These are phyloP conservation scores for Bursaphelenchus okinawaensis DNA, from an alignment of 2,888 invertebrate species.

Conservation along the genomic window DNA sequence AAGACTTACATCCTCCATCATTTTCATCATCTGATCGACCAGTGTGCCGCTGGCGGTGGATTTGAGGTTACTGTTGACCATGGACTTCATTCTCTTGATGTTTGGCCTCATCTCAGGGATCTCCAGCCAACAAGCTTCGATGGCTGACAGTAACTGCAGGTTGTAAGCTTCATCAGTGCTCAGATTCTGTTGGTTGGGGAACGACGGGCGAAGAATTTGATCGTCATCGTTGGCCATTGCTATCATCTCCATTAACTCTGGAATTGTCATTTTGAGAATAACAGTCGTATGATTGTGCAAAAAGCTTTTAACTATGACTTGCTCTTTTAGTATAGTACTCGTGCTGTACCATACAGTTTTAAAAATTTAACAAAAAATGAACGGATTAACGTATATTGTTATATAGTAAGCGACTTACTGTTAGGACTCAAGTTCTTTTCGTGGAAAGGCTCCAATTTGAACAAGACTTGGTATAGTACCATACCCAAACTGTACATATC, in stretches of 20 bases:
- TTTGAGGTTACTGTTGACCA: slow-evolving; percentile 48
- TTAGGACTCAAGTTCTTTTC: slow-evolving; percentile 39
- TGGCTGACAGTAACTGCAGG: slow-evolving; percentile 45
- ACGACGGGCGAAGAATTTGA: slow-evolving; percentile 44
- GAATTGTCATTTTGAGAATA: background rate
- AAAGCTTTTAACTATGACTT: too few species aligned
- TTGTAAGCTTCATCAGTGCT: slow-evolving; percentile 40
- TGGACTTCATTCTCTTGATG: slow-evolving; percentile 46
- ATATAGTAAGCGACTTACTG: slow-evolving; percentile 25
- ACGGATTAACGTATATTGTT: background rate
- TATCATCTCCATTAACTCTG: slow-evolving; percentile 49
- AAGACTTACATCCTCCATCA: slow-evolving; percentile 43
- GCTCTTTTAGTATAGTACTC: too few species aligned
- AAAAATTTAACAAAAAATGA: too few species aligned
- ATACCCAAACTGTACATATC: slow-evolving; percentile 51
- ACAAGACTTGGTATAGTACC: slow-evolving; percentile 51
- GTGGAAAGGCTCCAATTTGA: slow-evolving; percentile 48
- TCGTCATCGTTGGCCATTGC: slow-evolving; percentile 50
- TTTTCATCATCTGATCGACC: slow-evolving; percentile 55
- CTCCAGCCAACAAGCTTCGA: slow-evolving; percentile 54
- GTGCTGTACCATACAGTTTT: too few species aligned
- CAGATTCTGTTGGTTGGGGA: slow-evolving; percentile 31
- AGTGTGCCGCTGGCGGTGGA: slow-evolving; percentile 47
- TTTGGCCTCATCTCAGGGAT: slow-evolving; percentile 46
- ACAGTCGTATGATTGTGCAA: background rate